Evolutionary conservation across 2,113 vertebrate species (phyloP).

Genomic region (Cavia aperea): DNA sequence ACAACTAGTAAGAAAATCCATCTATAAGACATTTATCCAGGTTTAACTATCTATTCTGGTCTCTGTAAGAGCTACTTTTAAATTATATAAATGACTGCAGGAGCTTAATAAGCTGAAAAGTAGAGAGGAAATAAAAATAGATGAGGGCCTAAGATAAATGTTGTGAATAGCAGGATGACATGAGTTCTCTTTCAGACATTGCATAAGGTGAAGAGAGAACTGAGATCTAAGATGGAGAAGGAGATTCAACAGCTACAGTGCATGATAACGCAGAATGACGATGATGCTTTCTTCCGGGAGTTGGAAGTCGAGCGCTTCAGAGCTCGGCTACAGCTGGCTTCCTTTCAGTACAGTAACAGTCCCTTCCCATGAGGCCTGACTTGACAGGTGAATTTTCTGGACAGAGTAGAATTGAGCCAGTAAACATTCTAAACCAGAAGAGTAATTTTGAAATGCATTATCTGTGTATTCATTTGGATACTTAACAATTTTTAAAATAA

Average conservation of each 20-base stretch:
- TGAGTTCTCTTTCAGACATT: conserved; percentile 79
- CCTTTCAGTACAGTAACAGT: conserved; percentile 86
- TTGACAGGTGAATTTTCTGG: background rate
- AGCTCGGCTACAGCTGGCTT: conserved; percentile 84
- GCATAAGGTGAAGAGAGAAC: conserved; percentile 86
- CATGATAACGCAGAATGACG: conserved; percentile 84
- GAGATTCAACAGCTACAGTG: conserved; percentile 89
- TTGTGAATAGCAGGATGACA: background rate
- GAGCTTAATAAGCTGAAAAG: background rate
- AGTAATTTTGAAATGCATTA: conserved; percentile 42
- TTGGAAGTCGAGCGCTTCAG: conserved; percentile 87
- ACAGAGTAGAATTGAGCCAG: conserved; percentile 34
- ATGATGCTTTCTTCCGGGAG: conserved; percentile 86
- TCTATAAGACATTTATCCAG: background rate
- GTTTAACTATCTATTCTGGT: conserved; percentile 25
- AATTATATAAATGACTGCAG: background rate
- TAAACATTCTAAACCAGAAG: conserved; percentile 34
- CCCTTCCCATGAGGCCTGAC: conserved; percentile 64
- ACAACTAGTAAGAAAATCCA: background rate
- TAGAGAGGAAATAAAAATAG: background rate
- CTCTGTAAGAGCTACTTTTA: background rate
- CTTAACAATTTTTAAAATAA: conserved; percentile 58
- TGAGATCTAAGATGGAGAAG: conserved; percentile 89
- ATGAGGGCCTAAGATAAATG: background rate
- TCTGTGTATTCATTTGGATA: conserved; percentile 31